Evolutionary conservation across 2,888 invertebrate genomes (phyloP).

Genomic region (Morinoia aosen): DNA sequence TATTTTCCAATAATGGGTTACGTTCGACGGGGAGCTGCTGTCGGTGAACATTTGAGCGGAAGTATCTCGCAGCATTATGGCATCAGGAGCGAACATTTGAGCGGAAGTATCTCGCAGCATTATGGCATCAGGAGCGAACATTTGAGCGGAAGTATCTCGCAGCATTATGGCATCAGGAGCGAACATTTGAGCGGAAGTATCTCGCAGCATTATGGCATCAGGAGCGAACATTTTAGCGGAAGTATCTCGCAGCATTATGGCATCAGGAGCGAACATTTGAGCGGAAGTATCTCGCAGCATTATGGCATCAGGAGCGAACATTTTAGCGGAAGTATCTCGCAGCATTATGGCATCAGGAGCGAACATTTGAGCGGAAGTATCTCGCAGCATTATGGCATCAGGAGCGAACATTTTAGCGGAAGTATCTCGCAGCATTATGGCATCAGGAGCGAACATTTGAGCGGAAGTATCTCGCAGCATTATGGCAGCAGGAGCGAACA

Average conservation of each 20-base stretch:
- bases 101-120: too few relatives aligned
- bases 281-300: too few relatives aligned
- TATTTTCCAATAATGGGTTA: not conserved
- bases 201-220: too few relatives aligned
- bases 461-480: too few relatives aligned
- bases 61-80: not conserved
- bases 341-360: not conserved
- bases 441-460: not conserved
- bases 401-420: not conserved
- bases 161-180: not conserved
- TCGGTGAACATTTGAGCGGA: not conserved
- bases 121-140: not conserved
- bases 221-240: not conserved
- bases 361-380: too few relatives aligned
- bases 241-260: too few relatives aligned
- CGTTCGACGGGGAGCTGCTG: not conserved
- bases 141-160: too few relatives aligned
- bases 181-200: too few relatives aligned
- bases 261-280: not conserved
- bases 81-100: not conserved
- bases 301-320: not conserved
- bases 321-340: too few relatives aligned
- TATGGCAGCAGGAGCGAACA: not conserved
- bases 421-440: too few relatives aligned
- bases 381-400: too few relatives aligned